Evolutionary conservation across 2,113 vertebrate species (phyloP).

Genomic region (sheep (Ovis aries)): DNA sequence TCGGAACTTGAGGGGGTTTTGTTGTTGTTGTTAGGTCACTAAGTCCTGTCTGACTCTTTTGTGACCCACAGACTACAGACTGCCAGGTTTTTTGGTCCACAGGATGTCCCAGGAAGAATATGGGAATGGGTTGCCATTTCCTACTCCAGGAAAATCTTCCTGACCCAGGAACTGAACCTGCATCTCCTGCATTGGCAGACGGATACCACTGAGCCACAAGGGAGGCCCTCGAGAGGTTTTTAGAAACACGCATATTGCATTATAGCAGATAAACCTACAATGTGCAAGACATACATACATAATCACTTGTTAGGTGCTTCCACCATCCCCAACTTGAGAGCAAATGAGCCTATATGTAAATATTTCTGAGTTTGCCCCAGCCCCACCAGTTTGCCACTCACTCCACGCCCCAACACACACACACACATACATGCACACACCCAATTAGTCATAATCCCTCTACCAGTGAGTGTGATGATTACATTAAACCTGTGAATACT

Average conservation of each 20-base stretch:
- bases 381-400: neutral
- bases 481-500: neutral
- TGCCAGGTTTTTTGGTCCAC: neutral
- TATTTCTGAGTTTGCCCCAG: neutral
- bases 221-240: rapidly evolving
- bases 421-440: neutral
- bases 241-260: neutral
- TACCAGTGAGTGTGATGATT: neutral
- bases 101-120: neutral
- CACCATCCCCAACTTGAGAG: neutral
- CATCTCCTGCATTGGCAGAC: neutral
- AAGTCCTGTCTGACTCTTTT: neutral
- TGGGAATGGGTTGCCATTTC: neutral
- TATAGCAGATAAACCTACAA: neutral
- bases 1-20: rapidly evolving
- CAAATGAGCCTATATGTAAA: neutral
- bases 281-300: neutral
- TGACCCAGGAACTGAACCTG: neutral
- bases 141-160: neutral
- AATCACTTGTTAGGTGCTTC: neutral
- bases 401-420: no score
- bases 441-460: neutral
- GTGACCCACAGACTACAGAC: neutral
- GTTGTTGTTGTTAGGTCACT: neutral
- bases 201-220: neutral